Conservation (phyloP, 2,888 invertebrate species). For the Zaprionus lineosus region DNA sequence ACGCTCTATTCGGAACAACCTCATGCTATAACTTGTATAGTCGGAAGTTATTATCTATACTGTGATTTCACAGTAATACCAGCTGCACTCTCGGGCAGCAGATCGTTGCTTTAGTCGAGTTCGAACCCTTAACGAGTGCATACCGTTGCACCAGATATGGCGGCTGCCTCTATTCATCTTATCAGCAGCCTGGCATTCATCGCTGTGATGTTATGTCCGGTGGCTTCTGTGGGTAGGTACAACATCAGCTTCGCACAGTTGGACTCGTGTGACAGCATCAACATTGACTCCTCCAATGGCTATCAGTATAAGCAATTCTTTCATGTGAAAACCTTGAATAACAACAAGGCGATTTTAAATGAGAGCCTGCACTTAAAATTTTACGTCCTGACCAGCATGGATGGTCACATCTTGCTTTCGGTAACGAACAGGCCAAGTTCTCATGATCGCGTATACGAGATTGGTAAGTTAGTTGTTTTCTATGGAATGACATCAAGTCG, state of each 20-base stretch:
- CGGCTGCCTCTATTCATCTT: constrained; percentile 34
- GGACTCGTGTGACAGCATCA: constrained; percentile 84
- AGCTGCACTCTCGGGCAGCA: too few relatives aligned
- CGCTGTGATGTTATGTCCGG: constrained; percentile 16
- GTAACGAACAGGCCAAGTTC: constrained; percentile 83
- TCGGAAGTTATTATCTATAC: too few relatives aligned
- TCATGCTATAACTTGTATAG: too few relatives aligned
- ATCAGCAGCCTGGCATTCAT: constrained; percentile 50
- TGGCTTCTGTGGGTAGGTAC: constrained; percentile 55
- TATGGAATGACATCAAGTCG: not conserved
- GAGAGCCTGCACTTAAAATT: constrained; percentile 86
- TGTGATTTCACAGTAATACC: too few relatives aligned
- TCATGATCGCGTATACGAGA: constrained; percentile 87
- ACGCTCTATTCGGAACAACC: too few relatives aligned
- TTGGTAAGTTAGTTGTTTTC: constrained; percentile 81
- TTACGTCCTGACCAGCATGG: constrained; percentile 86
- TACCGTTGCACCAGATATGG: constrained; percentile 1
- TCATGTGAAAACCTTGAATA: constrained; percentile 80
- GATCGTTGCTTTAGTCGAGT: constrained; percentile 25
- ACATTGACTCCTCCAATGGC: constrained; percentile 83
- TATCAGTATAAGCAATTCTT: constrained; percentile 86
- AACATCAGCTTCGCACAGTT: constrained; percentile 79
- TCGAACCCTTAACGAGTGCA: not conserved
- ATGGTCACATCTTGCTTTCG: constrained; percentile 88
- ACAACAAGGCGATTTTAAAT: constrained; percentile 71